A percentile compares a stretch with the other conserved stretches of the same genome.
phyloP scores from a whole-genome alignment of 2,888 invertebrate genomes.

The Elysia crispata region DNA sequence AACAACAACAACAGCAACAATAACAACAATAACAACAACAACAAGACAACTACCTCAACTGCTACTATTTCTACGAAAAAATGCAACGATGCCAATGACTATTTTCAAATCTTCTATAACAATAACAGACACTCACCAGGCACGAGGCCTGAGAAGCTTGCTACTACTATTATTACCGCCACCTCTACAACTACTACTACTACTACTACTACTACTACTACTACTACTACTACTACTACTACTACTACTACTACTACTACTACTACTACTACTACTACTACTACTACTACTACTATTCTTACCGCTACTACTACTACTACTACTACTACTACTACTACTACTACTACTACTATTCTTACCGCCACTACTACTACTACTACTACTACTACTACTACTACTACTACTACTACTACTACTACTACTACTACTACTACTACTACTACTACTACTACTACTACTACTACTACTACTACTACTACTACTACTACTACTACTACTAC shows the following conservation, averaged over 20 bases:
- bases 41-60: not conserved
- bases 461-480: not conserved
- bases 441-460: conserved; percentile 11
- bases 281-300: not conserved
- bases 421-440: not conserved
- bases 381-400: not conserved
- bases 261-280: conserved; percentile 10
- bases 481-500: not conserved
- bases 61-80: conserved; percentile 5
- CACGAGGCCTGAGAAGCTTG: too few species aligned
- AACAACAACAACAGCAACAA: too few species aligned
- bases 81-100: too few species aligned
- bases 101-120: too few species aligned
- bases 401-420: conserved; percentile 15
- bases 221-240: conserved; percentile 15
- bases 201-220: not conserved
- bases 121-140: too few species aligned
- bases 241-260: not conserved
- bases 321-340: too few species aligned
- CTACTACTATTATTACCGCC: too few species aligned
- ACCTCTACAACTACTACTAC: too few species aligned
- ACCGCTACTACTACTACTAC: too few species aligned
- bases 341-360: too few species aligned
- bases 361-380: conserved; percentile 11
- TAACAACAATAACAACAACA: too few species aligned